Evolutionary conservation across 2,113 vertebrate species (phyloP).

Genomic region (Crotophaga sulcirostris): DNA sequence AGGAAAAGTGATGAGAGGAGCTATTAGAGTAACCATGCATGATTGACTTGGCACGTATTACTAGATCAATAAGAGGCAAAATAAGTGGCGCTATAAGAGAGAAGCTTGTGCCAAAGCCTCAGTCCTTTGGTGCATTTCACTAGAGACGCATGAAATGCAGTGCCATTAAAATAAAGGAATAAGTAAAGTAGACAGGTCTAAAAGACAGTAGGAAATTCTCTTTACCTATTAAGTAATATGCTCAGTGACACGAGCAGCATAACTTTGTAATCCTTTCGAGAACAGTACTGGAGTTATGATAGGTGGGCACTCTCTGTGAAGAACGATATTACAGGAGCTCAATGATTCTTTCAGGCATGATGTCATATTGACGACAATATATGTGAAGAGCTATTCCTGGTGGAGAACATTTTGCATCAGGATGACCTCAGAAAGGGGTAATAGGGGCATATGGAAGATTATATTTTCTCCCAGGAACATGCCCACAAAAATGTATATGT

Average conservation of each 20-base stretch:
- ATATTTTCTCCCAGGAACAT: background rate
- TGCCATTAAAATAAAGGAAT: background rate
- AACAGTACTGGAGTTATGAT: background rate
- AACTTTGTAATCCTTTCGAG: background rate
- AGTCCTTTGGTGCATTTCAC: background rate
- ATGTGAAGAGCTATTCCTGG: background rate
- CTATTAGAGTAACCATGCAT: conserved; percentile 19
- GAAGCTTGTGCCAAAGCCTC: conserved; percentile 18
- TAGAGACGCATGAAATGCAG: background rate
- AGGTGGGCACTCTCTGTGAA: background rate
- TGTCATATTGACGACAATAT: background rate
- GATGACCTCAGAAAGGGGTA: background rate
- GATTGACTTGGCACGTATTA: background rate
- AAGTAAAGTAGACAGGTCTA: background rate
- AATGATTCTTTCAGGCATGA: background rate
- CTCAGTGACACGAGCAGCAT: background rate
- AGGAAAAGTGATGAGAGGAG: conserved; percentile 1
- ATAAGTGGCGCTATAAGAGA: background rate
- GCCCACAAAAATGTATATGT: background rate
- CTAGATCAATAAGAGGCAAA: conserved; percentile 24
- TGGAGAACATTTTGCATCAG: background rate
- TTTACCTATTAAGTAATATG: background rate
- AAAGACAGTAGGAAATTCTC: background rate
- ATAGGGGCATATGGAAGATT: background rate
- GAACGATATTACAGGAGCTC: background rate